A percentile compares a stretch with the other conserved stretches of the same genome.
Conservation (phyloP, 2,888 invertebrate species). For the Pseudanteris insignis region DNA sequence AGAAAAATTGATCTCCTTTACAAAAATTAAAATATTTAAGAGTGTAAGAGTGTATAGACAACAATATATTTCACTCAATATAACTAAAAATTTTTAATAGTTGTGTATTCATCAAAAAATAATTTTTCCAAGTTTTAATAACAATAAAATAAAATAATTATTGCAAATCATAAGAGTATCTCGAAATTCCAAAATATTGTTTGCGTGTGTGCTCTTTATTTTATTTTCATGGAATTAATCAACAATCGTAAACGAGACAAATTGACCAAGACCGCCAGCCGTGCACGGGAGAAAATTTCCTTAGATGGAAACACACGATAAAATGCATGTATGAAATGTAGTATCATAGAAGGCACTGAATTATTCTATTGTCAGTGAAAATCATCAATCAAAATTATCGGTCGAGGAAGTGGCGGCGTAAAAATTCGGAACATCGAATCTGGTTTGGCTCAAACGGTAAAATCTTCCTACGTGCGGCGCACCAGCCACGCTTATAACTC, state of each 20-base stretch:
- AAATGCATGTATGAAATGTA: constrained; percentile 26
- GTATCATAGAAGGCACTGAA: constrained; percentile 33
- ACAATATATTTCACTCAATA: too few relatives aligned
- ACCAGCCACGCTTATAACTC: constrained; percentile 35
- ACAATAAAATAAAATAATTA: background rate
- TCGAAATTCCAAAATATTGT: too few relatives aligned
- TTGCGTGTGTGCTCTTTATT: too few relatives aligned
- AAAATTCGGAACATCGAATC: constrained; percentile 44
- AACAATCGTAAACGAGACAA: too few relatives aligned
- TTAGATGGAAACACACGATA: constrained; percentile 28
- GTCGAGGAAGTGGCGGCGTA: constrained; percentile 34
- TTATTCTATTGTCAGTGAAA: constrained; percentile 45
- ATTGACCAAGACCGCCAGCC: too few relatives aligned
- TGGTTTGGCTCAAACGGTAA: constrained; percentile 44
- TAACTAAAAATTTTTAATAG: too few relatives aligned
- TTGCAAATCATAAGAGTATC: too few relatives aligned
- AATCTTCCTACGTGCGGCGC: constrained; percentile 41
- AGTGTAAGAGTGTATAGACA: too few relatives aligned
- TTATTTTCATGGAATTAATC: too few relatives aligned
- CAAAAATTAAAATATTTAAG: too few relatives aligned
- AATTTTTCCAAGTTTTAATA: background rate
- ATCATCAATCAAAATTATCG: constrained; percentile 44
- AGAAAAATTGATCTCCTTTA: too few relatives aligned
- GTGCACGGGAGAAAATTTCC: background rate
- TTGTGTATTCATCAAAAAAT: too few relatives aligned